Conservation (phyloP, 2,797 vertebrate genomes). For the Ctenopoma kingsleyae region DNA sequence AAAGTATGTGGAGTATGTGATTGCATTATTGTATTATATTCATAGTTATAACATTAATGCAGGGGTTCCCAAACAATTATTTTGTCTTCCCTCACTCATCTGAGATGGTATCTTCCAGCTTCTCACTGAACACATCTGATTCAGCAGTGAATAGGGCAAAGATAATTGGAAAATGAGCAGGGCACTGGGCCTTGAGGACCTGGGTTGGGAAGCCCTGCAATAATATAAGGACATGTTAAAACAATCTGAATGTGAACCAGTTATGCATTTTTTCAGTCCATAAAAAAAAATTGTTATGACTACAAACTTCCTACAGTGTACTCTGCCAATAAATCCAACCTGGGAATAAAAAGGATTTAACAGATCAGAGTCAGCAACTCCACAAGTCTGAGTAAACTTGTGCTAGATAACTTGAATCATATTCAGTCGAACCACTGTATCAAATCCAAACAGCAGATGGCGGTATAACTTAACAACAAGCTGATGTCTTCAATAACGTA, state of each 20-base stretch:
- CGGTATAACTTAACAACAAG: slow-evolving; percentile 52
- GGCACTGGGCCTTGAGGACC: too few relatives aligned
- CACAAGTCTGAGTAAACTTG: neutral
- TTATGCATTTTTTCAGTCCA: slow-evolving; percentile 23
- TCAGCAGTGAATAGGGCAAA: too few relatives aligned
- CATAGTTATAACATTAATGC: slow-evolving; percentile 61
- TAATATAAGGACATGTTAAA: slow-evolving; percentile 49
- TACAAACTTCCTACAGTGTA: slow-evolving; percentile 84
- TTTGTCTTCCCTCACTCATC: too few relatives aligned
- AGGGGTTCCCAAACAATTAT: slow-evolving; percentile 35
- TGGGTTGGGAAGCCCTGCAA: too few relatives aligned
- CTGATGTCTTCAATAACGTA: neutral
- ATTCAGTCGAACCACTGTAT: neutral
- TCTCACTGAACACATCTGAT: too few relatives aligned
- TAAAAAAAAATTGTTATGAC: slow-evolving; percentile 11
- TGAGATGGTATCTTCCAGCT: too few relatives aligned
- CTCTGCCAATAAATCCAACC: slow-evolving; percentile 86
- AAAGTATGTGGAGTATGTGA: slow-evolving; percentile 75
- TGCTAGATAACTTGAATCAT: neutral
- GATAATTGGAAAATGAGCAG: too few relatives aligned
- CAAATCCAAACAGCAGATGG: slow-evolving; percentile 63
- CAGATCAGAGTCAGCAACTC: slow-evolving; percentile 58
- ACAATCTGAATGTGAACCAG: slow-evolving; percentile 21
- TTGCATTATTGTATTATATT: slow-evolving; percentile 81
- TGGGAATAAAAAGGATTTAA: slow-evolving; percentile 89